Evolutionary conservation across 2,113 vertebrate genomes (phyloP), one percentile per base, ranked within the genome.

Genomic region (Benitochromis conjunctus): DNA sequence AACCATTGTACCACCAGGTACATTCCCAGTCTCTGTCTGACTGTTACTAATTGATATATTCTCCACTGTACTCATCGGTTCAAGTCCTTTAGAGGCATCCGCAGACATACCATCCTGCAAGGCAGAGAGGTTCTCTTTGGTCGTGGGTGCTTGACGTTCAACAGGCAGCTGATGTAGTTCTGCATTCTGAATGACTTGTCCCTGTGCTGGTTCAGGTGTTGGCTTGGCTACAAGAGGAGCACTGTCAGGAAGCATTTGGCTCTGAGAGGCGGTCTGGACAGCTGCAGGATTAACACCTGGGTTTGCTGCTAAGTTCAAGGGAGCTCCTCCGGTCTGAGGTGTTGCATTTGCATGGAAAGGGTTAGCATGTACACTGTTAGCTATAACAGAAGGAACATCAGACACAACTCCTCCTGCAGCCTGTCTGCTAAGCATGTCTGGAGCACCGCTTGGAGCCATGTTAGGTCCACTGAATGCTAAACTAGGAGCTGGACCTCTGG

Each of bases 31-130:
- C 41, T 79, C 89, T 14, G 62, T 46, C 29, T 87, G 80, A 24
- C 74, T 84, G 43, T 78, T 81, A n/a, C 11, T 76, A 46, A 71
- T 89, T 26, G 89, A 78, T 77, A 91, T 53, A 66, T 88, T 91
- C 19, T 88, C 89, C 51, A n/a, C 76, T 6, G n/a, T 55, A 18
- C 88, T 89, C 19, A 29, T 60, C 38, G 62, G 6, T 64, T 8
- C 80, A 7, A 78, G 31, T 54, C 13, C 56, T 57, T 51, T 79
- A 34, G 19, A 26, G 11, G 58, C 36, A 13, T 46, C 62, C 24
- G 18, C 82, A 64, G 79, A 31, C 3, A 51, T 24, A 2, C 21
- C 43, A 6, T 85, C 51, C 76, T 81, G 77, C 3, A 36, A 83
- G 18, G 57, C 14, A 46, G 84, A 4, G 5, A 46, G 29, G 36